Percentiles rank a stretch among this genome's conserved stretches.
Evolutionary conservation across 2,797 vertebrate genomes (phyloP).

Genomic region (Myotis findleyi): DNA sequence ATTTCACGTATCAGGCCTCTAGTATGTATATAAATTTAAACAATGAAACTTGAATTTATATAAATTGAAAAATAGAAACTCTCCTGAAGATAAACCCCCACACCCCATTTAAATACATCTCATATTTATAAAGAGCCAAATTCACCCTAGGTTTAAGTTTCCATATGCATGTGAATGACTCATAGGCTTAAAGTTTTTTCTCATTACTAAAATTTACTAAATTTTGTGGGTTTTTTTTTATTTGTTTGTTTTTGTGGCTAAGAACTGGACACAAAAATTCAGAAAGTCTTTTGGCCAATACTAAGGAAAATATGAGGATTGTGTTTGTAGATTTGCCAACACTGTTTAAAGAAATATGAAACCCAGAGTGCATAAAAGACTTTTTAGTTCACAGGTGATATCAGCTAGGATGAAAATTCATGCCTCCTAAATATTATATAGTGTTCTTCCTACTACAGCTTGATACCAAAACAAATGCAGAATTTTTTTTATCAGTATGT

Average conservation of each 20-base stretch:
- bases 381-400: neutral
- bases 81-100: neutral
- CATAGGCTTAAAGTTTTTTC: neutral
- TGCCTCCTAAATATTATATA: neutral
- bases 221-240: too few species aligned
- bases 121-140: neutral
- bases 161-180: neutral
- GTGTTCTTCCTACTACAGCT: neutral
- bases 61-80: conserved; percentile 23
- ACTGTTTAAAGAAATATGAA: conserved; percentile 37
- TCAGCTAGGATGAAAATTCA: neutral
- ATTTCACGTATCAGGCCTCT: too few species aligned
- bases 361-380: neutral
- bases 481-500: neutral
- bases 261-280: neutral
- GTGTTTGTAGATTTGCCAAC: conserved; percentile 40
- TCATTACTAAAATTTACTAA: conserved; percentile 8
- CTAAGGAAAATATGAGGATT: conserved; percentile 4
- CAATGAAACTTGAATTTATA: neutral
- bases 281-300: conserved; percentile 28
- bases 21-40: neutral
- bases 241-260: neutral
- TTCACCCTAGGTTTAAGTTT: neutral
- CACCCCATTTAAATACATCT: neutral
- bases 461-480: neutral